A percentile compares a stretch with the other conserved stretches of the same genome.
These are phyloP conservation scores for Palythoa grandis DNA, from an alignment of 92 coral and sea anemone species.

Conservation along the genomic window DNA sequence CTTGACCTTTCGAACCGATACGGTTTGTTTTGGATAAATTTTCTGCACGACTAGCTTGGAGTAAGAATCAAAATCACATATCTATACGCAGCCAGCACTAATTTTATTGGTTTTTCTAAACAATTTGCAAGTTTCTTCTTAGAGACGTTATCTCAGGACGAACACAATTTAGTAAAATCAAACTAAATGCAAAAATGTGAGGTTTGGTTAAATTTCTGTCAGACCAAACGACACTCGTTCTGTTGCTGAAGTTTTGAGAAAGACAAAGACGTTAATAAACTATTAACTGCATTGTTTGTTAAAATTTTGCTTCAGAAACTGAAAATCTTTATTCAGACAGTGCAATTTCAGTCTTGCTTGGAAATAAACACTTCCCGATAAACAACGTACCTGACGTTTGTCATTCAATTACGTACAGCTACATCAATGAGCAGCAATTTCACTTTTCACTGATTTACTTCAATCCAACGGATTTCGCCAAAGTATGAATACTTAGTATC, in stretches of 20 bases:
- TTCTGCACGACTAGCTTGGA: constrained; percentile 42
- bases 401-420: too few species aligned
- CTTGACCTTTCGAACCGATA: constrained; percentile 17
- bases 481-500: not conserved
- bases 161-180: too few species aligned
- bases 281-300: not conserved
- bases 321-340: not conserved
- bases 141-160: not conserved
- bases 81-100: not conserved
- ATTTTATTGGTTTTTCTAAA: not conserved
- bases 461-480: not conserved
- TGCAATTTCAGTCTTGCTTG: not conserved
- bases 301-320: not conserved
- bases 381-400: too few species aligned
- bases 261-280: not conserved
- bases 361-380: too few species aligned
- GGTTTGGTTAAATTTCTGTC: too few species aligned
- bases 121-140: not conserved
- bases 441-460: not conserved
- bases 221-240: not conserved
- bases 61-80: not conserved
- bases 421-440: too few species aligned
- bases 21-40: constrained; percentile 12
- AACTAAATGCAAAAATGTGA: too few species aligned
- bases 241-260: not conserved